Base-by-base conservation (phyloP, 2,797 vertebrate genomes). In the Rousettus madagascariensis region DNA sequence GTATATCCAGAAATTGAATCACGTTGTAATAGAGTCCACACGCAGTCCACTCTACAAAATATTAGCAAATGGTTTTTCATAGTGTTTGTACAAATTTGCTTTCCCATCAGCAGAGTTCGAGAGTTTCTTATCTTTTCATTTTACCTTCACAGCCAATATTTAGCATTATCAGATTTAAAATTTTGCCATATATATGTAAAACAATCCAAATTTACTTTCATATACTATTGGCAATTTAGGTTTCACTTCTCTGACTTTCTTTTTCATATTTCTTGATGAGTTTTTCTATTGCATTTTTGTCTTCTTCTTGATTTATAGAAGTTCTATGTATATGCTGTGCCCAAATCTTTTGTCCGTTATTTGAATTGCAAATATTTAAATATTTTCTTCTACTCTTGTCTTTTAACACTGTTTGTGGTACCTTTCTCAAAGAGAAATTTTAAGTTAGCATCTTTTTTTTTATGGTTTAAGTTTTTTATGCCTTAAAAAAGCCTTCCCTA, bases 351-450 rank as follows among this genome's bases (percentile, higher is more conserved):
- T 61, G 22, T 80, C 77, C 43, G 36, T 72, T 95, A 89, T 88
- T 86, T 90, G 46, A 95, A 84, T 68, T 66, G 26, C 20, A 94
- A 90, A 69, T 77, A 93, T 94, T 78, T 93, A 46, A 46, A 46
- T 46, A 46, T 46, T 46, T 46, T 96, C 66, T 80, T 4, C 59
- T 91, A 24, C 4, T 43, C 33, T 92, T 90, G 12, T 36, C 46
- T 85, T 74, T 90, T 80, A 86, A 90, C 17, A 55, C 84, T 68
- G 36, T 78, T 92, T 79, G 69, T 90, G 43, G 6, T 22, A 79
- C 78, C 43, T 82, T 96, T 78, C 63, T 77, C 41, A 89, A 17
- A 71, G 16, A 77, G 41, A 86, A 74, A 90, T 46, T 63, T 89
- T 93, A 68, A 84, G 55, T 68, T 83, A 78, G 72, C 43, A 51